phyloP scores from a whole-genome alignment of 2,797 vertebrate genomes.

The Gymnocypris eckloni region DNA sequence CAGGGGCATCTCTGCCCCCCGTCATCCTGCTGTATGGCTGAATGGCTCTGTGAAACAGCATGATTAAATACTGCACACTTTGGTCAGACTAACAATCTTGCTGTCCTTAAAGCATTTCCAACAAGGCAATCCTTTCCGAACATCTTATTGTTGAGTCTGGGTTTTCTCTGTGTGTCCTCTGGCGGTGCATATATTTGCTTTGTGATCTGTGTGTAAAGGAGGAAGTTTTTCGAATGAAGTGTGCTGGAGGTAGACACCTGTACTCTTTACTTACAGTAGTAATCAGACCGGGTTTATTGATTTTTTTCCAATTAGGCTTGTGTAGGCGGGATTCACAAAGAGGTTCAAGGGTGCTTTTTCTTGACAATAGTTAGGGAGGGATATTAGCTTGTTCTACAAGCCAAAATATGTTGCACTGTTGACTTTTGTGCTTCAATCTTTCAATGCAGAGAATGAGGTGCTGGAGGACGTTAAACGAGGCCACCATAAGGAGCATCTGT shows the following conservation, averaged over 20 bases:
- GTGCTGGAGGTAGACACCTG: background rate
- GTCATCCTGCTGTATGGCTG: constrained; percentile 14
- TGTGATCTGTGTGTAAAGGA: constrained; percentile 16
- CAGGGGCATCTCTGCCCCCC: constrained; percentile 33
- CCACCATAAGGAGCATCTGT: constrained; percentile 79
- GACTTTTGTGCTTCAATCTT: constrained; percentile 52
- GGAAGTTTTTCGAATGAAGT: background rate
- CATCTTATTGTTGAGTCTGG: constrained; percentile 33
- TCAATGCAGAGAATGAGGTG: constrained; percentile 78
- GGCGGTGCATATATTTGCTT: constrained; percentile 25
- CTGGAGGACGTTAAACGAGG: constrained; percentile 84
- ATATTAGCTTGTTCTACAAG: constrained; percentile 17
- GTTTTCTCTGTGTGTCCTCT: constrained; percentile 16
- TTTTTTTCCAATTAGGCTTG: too few species aligned
- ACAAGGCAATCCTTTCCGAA: background rate
- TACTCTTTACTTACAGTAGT: constrained; percentile 5
- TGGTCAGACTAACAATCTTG: background rate
- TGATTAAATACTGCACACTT: constrained; percentile 33
- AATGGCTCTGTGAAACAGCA: constrained; percentile 26
- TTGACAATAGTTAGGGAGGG: constrained; percentile 10
- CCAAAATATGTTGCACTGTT: constrained; percentile 10
- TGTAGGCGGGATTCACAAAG: too few species aligned
- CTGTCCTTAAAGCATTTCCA: background rate
- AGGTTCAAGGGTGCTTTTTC: background rate
- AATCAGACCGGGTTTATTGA: constrained; percentile 38